Percentiles rank a stretch among this genome's conserved stretches.
Evolutionary conservation across 2,113 vertebrate species (phyloP).

Genomic region (Syngnathus typhle): DNA sequence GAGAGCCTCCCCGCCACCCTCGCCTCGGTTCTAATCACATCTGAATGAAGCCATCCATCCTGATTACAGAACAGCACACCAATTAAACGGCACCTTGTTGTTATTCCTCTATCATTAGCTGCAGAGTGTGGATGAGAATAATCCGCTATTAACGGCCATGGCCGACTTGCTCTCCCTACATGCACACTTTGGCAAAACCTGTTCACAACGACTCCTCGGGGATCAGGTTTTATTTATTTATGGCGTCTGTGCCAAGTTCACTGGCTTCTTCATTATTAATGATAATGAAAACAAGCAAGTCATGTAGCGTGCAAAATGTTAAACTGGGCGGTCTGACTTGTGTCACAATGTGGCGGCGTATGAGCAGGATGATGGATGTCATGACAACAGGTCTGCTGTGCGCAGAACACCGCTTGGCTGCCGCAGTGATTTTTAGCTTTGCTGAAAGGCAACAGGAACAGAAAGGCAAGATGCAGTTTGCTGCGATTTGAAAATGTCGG

Average conservation of each 20-base stretch:
- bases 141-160: conserved; percentile 4
- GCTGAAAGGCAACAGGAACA: conserved; percentile 8
- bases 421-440: conserved; percentile 14
- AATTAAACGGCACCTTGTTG: conserved; percentile 58
- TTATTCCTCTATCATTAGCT: conserved; percentile 58
- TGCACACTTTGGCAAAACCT: conserved; percentile 31
- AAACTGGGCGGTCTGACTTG: conserved; percentile 30
- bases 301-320: conserved; percentile 35
- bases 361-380: conserved; percentile 38
- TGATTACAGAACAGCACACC: conserved; percentile 49
- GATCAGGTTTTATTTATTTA: conserved; percentile 57
- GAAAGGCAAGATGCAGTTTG: conserved; percentile 21
- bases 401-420: conserved; percentile 23
- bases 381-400: conserved; percentile 20
- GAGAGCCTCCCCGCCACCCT: conserved; percentile 26
- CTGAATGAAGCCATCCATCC: conserved; percentile 55
- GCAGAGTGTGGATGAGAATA: conserved; percentile 30
- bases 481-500: conserved; percentile 12
- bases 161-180: not conserved
- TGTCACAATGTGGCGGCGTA: conserved; percentile 35
- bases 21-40: conserved; percentile 45
- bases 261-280: conserved; percentile 56
- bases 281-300: conserved; percentile 49
- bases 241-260: conserved; percentile 51
- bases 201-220: conserved; percentile 28